A percentile compares a stretch with the other conserved stretches of the same genome.
phyloP scores from a whole-genome alignment of 2,113 vertebrate species.

The Elachura formosa region DNA sequence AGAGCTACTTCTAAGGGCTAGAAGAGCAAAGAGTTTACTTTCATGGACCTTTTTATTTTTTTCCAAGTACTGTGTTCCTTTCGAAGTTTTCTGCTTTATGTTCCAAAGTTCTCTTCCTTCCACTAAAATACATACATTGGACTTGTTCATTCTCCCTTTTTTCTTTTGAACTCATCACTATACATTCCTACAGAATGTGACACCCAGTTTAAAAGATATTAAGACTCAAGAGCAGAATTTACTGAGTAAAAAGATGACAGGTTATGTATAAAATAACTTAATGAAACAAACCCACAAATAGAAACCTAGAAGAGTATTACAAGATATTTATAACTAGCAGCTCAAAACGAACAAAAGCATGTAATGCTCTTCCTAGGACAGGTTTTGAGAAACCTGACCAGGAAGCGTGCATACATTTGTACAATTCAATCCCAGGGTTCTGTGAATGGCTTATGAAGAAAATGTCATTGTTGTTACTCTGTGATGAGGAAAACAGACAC shows the following conservation, averaged over 20 bases:
- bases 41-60: neutral
- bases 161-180: neutral
- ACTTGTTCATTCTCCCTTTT: neutral
- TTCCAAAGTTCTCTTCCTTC: neutral
- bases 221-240: neutral
- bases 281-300: neutral
- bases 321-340: neutral
- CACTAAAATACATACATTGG: neutral
- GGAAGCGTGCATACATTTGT: neutral
- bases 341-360: neutral
- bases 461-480: neutral
- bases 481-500: neutral
- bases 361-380: neutral
- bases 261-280: neutral
- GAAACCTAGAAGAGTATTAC: neutral
- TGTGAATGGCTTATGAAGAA: neutral
- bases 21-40: neutral
- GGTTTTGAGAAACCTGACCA: neutral
- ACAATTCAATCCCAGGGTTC: neutral
- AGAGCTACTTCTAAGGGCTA: neutral
- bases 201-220: neutral
- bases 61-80: neutral
- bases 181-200: neutral
- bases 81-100: neutral
- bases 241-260: neutral